Evolutionary conservation across 35 echinoderm and acorn worm species (phyloP).

Genomic region (Patiria miniata): DNA sequence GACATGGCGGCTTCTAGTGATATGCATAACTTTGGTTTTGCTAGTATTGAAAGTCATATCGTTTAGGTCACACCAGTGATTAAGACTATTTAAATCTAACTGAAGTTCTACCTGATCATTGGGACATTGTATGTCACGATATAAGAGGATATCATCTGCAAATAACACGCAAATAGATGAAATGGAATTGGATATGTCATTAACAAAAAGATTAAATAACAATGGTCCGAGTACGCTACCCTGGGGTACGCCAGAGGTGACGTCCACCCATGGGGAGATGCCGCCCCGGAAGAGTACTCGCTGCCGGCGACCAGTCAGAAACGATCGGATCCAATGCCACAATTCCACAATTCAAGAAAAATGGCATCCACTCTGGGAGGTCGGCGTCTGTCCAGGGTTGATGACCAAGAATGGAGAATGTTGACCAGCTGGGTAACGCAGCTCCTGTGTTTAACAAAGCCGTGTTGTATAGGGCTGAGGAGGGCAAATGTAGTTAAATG

Average conservation of each 20-base stretch:
- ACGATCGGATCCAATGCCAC: conserved; percentile 27
- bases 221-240: conserved; percentile 59
- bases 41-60: conserved; percentile 43
- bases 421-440: conserved; percentile 35
- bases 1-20: conserved; percentile 26
- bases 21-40: conserved; percentile 49
- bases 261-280: conserved; percentile 26
- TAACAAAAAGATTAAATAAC: no score
- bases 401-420: conserved; percentile 15
- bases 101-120: conserved; percentile 38
- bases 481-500: conserved; percentile 9
- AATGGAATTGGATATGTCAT: conserved; percentile 44
- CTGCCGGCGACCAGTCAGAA: conserved; percentile 28
- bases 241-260: conserved; percentile 66
- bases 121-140: background rate
- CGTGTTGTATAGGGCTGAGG: background rate
- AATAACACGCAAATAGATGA: conserved; percentile 48
- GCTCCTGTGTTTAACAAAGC: background rate
- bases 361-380: conserved; percentile 33
- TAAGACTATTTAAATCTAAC: conserved; percentile 29
- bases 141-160: conserved; percentile 63
- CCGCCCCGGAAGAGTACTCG: conserved; percentile 30
- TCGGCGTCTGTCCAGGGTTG: background rate
- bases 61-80: background rate
- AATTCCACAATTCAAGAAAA: conserved; percentile 40